phyloP scores from a whole-genome alignment of 2,888 invertebrate genomes.

The Eledona agricola region DNA sequence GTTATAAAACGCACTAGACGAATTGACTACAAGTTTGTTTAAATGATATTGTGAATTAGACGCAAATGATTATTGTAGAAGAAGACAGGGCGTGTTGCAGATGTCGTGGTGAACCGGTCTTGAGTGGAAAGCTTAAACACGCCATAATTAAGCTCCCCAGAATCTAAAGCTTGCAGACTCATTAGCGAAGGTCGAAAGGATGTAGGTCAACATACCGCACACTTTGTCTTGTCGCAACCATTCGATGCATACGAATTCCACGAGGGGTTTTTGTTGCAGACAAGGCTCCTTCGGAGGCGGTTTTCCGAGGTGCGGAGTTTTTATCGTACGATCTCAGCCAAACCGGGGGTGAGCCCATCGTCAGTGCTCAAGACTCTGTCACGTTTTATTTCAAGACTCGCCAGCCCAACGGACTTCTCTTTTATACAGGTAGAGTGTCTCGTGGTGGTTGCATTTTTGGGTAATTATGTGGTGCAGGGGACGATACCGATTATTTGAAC shows the following conservation, averaged over 20 bases:
- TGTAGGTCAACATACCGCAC: constrained; percentile 23
- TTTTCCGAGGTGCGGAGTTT: constrained; percentile 91
- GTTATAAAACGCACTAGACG: too few species aligned
- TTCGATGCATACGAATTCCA: too few species aligned
- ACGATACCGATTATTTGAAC: constrained; percentile 88
- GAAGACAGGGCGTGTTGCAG: neutral
- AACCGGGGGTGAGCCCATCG: constrained; percentile 86
- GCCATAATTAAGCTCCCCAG: constrained; percentile 31
- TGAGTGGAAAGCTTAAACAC: constrained; percentile 32
- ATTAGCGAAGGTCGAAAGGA: constrained; percentile 30
- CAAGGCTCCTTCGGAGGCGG: constrained; percentile 92
- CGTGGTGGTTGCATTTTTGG: neutral
- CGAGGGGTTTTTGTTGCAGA: constrained; percentile 80
- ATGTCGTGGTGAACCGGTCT: constrained; percentile 18
- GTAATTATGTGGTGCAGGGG: constrained; percentile 69
- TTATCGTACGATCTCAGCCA: constrained; percentile 89
- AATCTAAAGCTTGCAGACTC: constrained; percentile 33
- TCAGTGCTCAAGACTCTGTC: constrained; percentile 90
- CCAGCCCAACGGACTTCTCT: constrained; percentile 88
- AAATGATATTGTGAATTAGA: too few species aligned
- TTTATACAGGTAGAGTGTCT: constrained; percentile 81
- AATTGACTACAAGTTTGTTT: too few species aligned
- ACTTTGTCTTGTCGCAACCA: too few species aligned
- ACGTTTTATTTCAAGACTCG: constrained; percentile 92
- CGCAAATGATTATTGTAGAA: too few species aligned